These are phyloP conservation scores for Hiodon tergisus DNA, from an alignment of 2,113 vertebrate genomes.

Conservation along the genomic window DNA sequence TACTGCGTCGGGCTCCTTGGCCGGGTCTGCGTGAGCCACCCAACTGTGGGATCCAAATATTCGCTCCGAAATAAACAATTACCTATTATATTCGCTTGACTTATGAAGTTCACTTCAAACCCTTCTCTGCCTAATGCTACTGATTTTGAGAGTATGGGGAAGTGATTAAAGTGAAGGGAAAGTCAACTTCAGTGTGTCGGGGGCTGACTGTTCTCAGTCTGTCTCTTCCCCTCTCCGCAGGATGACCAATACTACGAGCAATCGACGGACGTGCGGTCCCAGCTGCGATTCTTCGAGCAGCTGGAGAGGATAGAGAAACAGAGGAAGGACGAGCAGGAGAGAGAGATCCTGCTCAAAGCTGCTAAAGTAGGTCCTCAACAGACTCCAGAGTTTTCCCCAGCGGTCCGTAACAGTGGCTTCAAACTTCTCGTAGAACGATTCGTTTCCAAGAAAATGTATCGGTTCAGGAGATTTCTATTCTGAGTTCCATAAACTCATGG, in stretches of 20 bases:
- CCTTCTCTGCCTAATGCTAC: neutral
- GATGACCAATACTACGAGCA: conserved; percentile 75
- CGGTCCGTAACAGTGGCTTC: no score
- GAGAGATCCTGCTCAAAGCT: conserved; percentile 80
- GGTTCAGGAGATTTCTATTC: neutral
- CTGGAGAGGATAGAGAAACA: conserved; percentile 81
- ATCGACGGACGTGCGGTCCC: conserved; percentile 73
- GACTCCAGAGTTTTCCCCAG: neutral
- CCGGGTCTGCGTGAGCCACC: no score
- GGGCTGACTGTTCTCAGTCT: neutral
- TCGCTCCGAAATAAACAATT: conserved; percentile 47
- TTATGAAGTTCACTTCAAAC: conserved; percentile 45
- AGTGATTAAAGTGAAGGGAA: neutral
- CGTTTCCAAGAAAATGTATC: no score
- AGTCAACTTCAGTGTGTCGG: no score
- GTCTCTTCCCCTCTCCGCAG: conserved; percentile 45
- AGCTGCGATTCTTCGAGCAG: conserved; percentile 83
- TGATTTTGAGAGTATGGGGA: neutral
- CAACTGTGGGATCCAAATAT: conserved; percentile 17
- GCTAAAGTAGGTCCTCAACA: conserved; percentile 66
- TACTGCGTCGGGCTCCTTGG: no score
- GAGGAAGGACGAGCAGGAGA: conserved; percentile 80
- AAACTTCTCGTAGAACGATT: no score
- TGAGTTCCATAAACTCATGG: neutral
- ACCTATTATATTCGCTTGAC: conserved; percentile 57